phyloP scores from a whole-genome alignment of 2,113 vertebrate species.

The Neotragus moschatus region DNA sequence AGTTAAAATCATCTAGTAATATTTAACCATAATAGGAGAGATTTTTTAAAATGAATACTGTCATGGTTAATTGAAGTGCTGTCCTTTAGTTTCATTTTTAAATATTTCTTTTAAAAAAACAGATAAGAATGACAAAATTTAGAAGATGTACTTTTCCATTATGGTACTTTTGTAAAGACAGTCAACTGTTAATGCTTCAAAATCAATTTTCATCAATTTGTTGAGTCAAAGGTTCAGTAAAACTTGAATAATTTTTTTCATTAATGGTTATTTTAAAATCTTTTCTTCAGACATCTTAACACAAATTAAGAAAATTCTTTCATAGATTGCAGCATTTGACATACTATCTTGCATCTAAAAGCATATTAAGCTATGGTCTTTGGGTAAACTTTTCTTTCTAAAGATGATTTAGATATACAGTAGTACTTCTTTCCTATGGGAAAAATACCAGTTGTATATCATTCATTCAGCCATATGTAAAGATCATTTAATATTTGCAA shows the following conservation, averaged over 20 bases:
- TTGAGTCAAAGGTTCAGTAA: background rate
- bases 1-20: background rate
- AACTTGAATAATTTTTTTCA: background rate
- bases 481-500: background rate
- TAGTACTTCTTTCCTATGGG: background rate
- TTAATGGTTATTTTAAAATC: background rate
- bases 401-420: background rate
- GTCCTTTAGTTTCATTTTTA: background rate
- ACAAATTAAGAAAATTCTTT: background rate
- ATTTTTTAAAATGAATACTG: background rate
- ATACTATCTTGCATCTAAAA: background rate
- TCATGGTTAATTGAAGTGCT: background rate
- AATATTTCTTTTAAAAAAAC: background rate
- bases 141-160: background rate
- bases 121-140: background rate
- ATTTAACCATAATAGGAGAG: background rate
- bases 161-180: background rate
- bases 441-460: background rate
- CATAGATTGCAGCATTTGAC: background rate
- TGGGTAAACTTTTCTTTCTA: slow-evolving; percentile 10
- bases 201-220: background rate
- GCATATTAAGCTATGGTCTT: background rate
- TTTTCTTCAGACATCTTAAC: background rate
- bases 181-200: background rate
- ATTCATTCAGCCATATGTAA: background rate